Base-by-base conservation (phyloP, 2,113 vertebrate species). In the Perca schrenkii region DNA sequence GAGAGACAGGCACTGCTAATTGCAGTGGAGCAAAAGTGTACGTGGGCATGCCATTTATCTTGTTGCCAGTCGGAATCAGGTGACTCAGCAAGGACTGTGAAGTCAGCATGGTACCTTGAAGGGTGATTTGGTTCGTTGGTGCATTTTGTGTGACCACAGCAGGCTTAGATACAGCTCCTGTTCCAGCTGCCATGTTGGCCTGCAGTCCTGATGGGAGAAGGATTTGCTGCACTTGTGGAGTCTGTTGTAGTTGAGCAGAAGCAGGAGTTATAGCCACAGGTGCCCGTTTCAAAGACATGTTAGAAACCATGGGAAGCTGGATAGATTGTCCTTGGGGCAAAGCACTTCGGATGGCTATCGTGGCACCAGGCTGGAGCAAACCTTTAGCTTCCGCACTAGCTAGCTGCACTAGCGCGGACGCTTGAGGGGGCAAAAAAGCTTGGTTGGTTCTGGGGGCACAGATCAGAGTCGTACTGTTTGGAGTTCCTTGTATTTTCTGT, bases 11-110 rank as follows among this genome's bases (percentile, higher is more conserved):
- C 90, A 97, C 67, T 6, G 97, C 94, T n/a, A 97, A 95, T 1
- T 97, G 97, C 60, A 99, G 90, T 0, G 98, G 97, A 0, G 97
- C 96, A 13, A 99, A 96, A 0, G 98, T 99, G 84, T 99, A 99
- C 0, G 96, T 98, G 3, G 98, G 98, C 83, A 99, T 95, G n/a
- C 98, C 98, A 0, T 99, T 99, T 31, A 99, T 96, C 74, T 95
- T 97, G 71, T 97, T 99, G 31, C 97, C 98, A 0, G 97, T 99
- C 0, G 97, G 98, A 71, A 99, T 97, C 74, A 99, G 92, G 77
- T 99, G 98, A 86, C 96, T 94, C 6, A 99, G 91, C 40, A 99
- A 91, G 34, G 98, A 97, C 74, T 97, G 96, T 0, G 97, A 93
- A 0, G 97, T 95, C 58, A 99, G 85, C 93, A 98, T 96, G 49